These are phyloP conservation scores for Empidonax traillii DNA, from an alignment of 2,113 vertebrate species.

Conservation along the genomic window DNA sequence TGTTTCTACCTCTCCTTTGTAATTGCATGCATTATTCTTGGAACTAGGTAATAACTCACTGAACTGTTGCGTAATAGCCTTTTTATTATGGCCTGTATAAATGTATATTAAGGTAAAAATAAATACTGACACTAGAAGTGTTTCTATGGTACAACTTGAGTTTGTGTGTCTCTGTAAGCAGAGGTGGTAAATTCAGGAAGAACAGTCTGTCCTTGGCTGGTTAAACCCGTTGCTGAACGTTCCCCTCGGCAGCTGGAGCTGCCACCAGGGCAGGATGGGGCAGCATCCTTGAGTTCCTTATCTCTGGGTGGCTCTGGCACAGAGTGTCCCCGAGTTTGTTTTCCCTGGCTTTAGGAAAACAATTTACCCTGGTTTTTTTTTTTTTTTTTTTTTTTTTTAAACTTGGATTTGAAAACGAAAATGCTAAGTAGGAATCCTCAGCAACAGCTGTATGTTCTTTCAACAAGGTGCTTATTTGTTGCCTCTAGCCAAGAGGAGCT, in stretches of 20 bases:
- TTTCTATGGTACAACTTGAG: slow-evolving; percentile 59
- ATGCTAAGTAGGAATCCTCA: neutral
- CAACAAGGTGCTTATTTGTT: slow-evolving; percentile 15
- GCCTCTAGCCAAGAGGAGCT: neutral
- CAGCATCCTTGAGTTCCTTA: neutral
- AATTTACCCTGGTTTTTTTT: neutral
- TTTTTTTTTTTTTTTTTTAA: neutral
- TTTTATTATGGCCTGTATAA: slow-evolving; percentile 84
- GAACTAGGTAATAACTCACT: slow-evolving; percentile 78
- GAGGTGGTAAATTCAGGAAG: neutral
- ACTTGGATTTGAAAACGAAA: neutral
- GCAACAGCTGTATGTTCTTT: neutral
- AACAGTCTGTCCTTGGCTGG: neutral
- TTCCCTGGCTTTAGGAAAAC: neutral
- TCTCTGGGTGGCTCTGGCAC: neutral
- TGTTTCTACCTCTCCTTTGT: slow-evolving; percentile 90
- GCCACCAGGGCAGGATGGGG: neutral
- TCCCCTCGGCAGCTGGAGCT: neutral
- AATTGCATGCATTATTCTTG: slow-evolving; percentile 82
- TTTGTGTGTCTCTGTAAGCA: slow-evolving; percentile 15
- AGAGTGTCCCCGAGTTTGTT: neutral
- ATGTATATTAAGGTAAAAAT: slow-evolving; percentile 83
- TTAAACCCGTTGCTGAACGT: neutral
- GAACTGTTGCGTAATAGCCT: slow-evolving; percentile 74
- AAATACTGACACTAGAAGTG: slow-evolving; percentile 72